A percentile compares a stretch with the other conserved stretches of the same genome.
Evolutionary conservation across 2,113 vertebrate species (phyloP).

Genomic region (Callopanchax toddi): DNA sequence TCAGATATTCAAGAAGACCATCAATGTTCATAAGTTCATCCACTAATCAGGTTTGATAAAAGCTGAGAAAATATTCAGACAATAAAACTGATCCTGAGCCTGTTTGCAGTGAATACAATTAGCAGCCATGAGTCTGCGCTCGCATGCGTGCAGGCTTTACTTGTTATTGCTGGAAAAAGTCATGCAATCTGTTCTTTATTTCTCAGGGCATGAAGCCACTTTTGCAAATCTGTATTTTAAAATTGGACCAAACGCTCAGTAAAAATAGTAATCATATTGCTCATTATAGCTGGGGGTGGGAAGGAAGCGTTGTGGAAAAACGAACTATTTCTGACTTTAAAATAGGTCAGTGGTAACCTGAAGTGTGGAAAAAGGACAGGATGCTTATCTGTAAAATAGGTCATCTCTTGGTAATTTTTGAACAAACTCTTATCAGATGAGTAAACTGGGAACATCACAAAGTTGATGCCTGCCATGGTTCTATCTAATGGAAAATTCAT

Average conservation of each 20-base stretch:
- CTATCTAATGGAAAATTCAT: conserved; percentile 68
- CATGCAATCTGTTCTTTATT: conserved; percentile 7
- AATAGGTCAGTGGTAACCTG: conserved; percentile 51
- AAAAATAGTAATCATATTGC: conserved; percentile 22
- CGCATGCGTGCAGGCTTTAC: conserved; percentile 1
- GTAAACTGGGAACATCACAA: conserved; percentile 26
- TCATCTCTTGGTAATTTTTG: conserved; percentile 47
- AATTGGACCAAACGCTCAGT: conserved; percentile 23
- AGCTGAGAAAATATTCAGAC: conserved; percentile 30
- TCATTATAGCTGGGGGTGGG: conserved; percentile 20
- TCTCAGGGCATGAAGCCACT: neutral
- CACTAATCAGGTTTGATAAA: conserved; percentile 40
- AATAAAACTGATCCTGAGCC: conserved; percentile 32
- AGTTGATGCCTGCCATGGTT: conserved; percentile 34
- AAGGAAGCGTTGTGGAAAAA: conserved; percentile 23
- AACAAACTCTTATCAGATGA: conserved; percentile 53
- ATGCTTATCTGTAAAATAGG: conserved; percentile 54
- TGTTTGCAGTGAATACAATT: conserved; percentile 29
- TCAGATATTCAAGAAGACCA: conserved; percentile 43
- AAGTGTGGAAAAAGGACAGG: conserved; percentile 48
- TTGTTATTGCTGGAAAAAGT: conserved; percentile 12
- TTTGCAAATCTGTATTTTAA: conserved; percentile 18
- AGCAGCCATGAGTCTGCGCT: conserved; percentile 8
- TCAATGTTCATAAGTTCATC: conserved; percentile 32
- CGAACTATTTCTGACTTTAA: conserved; percentile 40